phyloP scores from a whole-genome alignment of 2,797 vertebrate genomes.

The Vipera ursinii region DNA sequence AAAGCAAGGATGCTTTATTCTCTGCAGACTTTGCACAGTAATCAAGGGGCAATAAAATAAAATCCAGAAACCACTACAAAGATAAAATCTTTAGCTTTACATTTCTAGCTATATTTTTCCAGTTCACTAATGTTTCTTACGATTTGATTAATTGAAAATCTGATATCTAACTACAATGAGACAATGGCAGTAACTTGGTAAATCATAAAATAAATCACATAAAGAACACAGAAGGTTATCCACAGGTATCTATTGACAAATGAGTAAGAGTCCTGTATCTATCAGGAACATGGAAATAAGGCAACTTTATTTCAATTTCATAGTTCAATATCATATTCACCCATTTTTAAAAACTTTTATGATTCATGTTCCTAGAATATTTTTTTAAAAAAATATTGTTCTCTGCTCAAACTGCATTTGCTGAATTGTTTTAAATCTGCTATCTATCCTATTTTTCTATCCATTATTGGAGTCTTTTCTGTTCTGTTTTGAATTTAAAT shows the following conservation, averaged over 20 bases:
- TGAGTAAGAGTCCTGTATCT: neutral
- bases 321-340: neutral
- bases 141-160: neutral
- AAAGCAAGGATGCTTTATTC: neutral
- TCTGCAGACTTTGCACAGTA: neutral
- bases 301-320: neutral
- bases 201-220: neutral
- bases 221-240: slow-evolving; percentile 7
- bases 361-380: neutral
- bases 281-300: neutral
- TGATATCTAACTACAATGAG: neutral
- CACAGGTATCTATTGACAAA: neutral
- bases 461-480: neutral
- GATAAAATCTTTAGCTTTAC: neutral
- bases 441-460: neutral
- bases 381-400: neutral
- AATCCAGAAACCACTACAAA: neutral
- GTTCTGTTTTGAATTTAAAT: neutral
- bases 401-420: neutral
- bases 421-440: neutral
- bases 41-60: neutral
- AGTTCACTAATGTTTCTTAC: neutral
- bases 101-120: neutral
- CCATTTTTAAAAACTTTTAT: neutral
- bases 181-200: neutral